A percentile compares a stretch with the other conserved stretches of the same genome.
phyloP scores from a whole-genome alignment of 2,113 vertebrate species.

The Oncorhynchus mykiss region DNA sequence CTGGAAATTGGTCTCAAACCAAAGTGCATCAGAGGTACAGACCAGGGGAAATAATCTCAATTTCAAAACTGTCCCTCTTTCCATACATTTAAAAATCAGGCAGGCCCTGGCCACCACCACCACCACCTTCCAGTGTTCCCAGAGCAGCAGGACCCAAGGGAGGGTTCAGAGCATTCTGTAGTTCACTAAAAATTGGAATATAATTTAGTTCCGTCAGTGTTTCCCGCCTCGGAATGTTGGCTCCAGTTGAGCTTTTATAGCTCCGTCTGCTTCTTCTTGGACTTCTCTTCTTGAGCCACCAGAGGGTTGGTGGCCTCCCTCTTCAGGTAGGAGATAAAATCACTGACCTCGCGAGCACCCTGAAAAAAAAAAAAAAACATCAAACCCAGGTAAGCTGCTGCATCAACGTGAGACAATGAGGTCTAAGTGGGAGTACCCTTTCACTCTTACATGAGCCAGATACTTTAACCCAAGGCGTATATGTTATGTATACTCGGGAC shows the following conservation, averaged over 20 bases:
- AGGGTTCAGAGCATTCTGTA: slow-evolving; percentile 70
- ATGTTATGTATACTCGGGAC: not conserved
- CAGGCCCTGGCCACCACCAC: slow-evolving; percentile 62
- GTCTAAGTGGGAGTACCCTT: too few relatives aligned
- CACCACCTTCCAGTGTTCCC: slow-evolving; percentile 61
- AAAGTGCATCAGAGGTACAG: slow-evolving; percentile 71
- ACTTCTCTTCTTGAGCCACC: slow-evolving; percentile 84
- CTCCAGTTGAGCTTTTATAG: slow-evolving; percentile 65
- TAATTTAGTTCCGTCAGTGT: slow-evolving; percentile 66
- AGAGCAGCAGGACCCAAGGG: slow-evolving; percentile 62
- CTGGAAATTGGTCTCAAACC: slow-evolving; percentile 62
- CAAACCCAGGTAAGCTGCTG: not conserved
- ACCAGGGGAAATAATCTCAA: slow-evolving; percentile 56
- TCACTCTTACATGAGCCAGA: too few relatives aligned
- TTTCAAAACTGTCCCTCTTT: slow-evolving; percentile 59
- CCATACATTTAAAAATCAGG: slow-evolving; percentile 54
- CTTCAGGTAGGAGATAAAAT: slow-evolving; percentile 94
- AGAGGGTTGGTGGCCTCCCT: slow-evolving; percentile 85
- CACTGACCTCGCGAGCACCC: slow-evolving; percentile 93
- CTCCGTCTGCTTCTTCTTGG: slow-evolving; percentile 83
- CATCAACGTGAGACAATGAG: not conserved
- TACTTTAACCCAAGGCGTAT: not conserved
- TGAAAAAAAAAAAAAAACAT: slow-evolving; percentile 46
- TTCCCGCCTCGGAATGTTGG: slow-evolving; percentile 27
- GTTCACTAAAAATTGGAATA: slow-evolving; percentile 73